phyloP scores from a whole-genome alignment of 2,797 vertebrate genomes.

The Spinus olivaceus region DNA sequence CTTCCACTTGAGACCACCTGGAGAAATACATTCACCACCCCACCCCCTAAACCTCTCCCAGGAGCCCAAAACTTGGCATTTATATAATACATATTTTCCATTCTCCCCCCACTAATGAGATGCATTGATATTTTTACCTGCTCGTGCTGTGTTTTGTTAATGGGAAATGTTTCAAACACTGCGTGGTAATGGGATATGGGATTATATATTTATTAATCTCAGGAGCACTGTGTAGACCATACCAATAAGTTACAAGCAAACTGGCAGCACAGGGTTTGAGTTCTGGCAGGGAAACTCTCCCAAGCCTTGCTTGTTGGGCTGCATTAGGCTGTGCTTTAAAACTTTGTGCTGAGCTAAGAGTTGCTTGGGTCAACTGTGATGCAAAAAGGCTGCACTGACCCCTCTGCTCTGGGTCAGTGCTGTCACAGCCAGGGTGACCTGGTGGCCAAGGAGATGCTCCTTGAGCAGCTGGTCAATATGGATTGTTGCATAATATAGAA shows the following conservation, averaged over 20 bases:
- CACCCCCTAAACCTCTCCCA: not conserved
- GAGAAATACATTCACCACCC: not conserved
- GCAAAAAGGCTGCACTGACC: not conserved
- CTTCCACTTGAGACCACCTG: conserved; percentile 6
- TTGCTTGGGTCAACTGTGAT: not conserved
- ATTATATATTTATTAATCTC: conserved; percentile 62
- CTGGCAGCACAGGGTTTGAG: conserved; percentile 11
- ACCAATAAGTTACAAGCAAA: conserved; percentile 45
- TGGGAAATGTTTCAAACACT: conserved; percentile 28
- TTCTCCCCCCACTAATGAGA: not conserved
- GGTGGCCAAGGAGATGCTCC: not conserved
- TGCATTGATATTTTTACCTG: conserved; percentile 44
- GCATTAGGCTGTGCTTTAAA: not conserved
- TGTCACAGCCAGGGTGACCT: not conserved
- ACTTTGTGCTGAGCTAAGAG: not conserved
- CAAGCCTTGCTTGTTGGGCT: not conserved
- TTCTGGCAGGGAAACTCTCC: not conserved
- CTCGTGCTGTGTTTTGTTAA: conserved; percentile 15
- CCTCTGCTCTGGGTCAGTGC: accelerated
- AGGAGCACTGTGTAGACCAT: not conserved
- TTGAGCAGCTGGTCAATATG: not conserved
- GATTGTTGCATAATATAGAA: not conserved
- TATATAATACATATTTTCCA: conserved; percentile 37
- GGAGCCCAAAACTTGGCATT: conserved; percentile 17
- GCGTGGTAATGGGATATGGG: conserved; percentile 37